phyloP scores from a whole-genome alignment of 2,888 invertebrate genomes.

The Platypus cylindrus region DNA sequence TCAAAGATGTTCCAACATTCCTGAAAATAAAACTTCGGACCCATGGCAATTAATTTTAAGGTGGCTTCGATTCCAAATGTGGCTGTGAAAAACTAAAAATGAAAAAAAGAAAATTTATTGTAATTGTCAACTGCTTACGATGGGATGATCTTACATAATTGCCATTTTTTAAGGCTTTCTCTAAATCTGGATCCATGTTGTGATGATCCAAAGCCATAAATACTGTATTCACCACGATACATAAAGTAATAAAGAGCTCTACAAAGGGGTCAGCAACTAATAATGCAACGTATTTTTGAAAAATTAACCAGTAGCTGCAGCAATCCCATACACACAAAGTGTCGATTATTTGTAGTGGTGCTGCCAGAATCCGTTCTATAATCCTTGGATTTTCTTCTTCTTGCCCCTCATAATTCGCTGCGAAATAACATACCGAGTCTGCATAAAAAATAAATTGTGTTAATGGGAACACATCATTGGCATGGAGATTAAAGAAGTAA shows the following conservation, averaged over 20 bases:
- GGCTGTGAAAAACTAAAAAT: conserved; percentile 85
- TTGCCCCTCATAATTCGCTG: conserved; percentile 59
- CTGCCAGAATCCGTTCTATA: conserved; percentile 70
- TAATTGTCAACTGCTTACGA: background rate
- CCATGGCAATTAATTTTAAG: conserved; percentile 91
- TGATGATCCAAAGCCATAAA: conserved; percentile 97
- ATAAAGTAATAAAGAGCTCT: conserved; percentile 94
- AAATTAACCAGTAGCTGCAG: conserved; percentile 81
- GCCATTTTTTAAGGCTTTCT: conserved; percentile 75
- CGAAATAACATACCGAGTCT: conserved; percentile 96
- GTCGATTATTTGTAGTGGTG: conserved; percentile 69
- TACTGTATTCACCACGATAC: conserved; percentile 93
- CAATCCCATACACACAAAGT: conserved; percentile 96
- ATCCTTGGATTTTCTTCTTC: conserved; percentile 80
- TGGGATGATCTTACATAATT: conserved; percentile 70
- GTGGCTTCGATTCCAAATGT: conserved; percentile 93
- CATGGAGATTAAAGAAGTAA: too few relatives aligned
- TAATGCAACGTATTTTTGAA: conserved; percentile 77
- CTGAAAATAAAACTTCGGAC: conserved; percentile 93
- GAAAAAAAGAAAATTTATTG: background rate
- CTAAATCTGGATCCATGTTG: conserved; percentile 82
- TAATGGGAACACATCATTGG: conserved; percentile 44
- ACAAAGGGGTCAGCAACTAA: conserved; percentile 97
- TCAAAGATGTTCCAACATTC: conserved; percentile 99
- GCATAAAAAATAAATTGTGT: conserved; percentile 57